Evolutionary conservation across 2,797 vertebrate genomes (phyloP).

Genomic region (Lophotriccus pileatus): DNA sequence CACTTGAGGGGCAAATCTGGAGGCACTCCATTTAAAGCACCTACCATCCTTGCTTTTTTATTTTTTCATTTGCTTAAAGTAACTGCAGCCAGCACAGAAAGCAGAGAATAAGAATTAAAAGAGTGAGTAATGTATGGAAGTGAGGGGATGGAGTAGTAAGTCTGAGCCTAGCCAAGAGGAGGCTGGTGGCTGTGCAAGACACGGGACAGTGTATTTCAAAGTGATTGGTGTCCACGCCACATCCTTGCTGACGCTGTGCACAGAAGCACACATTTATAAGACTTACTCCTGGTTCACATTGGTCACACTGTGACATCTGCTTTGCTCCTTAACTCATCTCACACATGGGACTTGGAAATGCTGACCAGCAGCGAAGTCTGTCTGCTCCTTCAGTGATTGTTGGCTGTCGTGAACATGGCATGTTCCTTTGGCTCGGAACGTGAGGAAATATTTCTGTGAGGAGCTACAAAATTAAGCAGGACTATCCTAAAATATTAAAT

Average conservation of each 20-base stretch:
- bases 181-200: not conserved
- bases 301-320: not conserved
- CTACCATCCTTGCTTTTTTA: not conserved
- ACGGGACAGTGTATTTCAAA: not conserved
- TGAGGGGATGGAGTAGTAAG: not conserved
- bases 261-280: not conserved
- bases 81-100: not conserved
- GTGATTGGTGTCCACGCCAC: fast-evolving
- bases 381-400: not conserved
- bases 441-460: not conserved
- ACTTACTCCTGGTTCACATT: not conserved
- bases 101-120: not conserved
- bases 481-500: not conserved
- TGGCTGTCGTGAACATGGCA: not conserved
- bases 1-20: not conserved
- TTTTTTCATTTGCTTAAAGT: not conserved
- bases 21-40: not conserved
- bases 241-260: not conserved
- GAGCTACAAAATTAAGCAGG: not conserved
- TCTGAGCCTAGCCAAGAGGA: not conserved
- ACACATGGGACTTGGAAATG: not conserved
- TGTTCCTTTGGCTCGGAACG: not conserved
- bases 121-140: not conserved
- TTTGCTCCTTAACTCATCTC: not conserved
- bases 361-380: not conserved